These are phyloP conservation scores for Tetranychus truncatus DNA, from an alignment of 2,888 invertebrate species.

Conservation along the genomic window DNA sequence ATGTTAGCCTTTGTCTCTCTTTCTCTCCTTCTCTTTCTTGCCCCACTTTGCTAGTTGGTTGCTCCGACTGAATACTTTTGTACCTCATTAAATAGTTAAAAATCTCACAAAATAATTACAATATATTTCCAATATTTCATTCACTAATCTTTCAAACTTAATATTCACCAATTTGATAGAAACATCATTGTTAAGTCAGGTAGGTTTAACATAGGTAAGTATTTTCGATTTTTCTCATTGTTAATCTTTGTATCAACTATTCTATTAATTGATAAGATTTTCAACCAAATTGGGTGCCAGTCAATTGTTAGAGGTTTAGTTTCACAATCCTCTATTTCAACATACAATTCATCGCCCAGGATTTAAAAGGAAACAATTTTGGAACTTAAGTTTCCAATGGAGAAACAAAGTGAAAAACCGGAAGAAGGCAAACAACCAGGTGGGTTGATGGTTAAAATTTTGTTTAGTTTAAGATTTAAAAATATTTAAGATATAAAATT, in stretches of 20 bases:
- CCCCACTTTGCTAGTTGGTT: neutral
- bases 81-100: neutral
- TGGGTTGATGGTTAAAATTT: no score
- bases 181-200: neutral
- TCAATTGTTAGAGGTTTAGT: no score
- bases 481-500: no score
- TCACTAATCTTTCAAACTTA: neutral
- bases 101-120: neutral
- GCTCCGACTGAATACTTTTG: neutral
- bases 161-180: neutral
- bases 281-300: no score
- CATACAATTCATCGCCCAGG: no score
- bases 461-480: no score
- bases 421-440: no score
- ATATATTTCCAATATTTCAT: neutral
- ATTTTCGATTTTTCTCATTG: neutral
- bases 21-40: constrained; percentile 6
- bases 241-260: neutral
- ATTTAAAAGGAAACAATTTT: no score
- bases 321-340: no score
- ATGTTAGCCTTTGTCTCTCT: constrained; percentile 1
- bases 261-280: neutral
- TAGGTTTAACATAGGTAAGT: neutral
- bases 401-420: no score
- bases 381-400: no score